Conservation (phyloP, 1,140 invertebrate species). For the Stegodyphus mimosarum region DNA sequence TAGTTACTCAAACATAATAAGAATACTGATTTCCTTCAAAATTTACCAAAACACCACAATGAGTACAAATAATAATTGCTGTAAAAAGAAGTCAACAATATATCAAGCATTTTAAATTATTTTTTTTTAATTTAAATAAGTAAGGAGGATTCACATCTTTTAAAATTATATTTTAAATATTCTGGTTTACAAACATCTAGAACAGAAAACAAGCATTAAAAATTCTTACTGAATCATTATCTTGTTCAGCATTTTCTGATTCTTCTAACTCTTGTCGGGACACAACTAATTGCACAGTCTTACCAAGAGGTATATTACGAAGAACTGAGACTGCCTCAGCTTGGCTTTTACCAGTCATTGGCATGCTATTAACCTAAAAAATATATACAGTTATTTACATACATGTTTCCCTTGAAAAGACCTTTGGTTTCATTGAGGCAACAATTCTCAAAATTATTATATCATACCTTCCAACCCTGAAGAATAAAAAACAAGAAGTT, state of each 20-base stretch:
- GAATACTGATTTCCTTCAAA: too few species aligned
- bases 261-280: constrained; percentile 79
- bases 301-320: constrained; percentile 82
- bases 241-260: constrained; percentile 19
- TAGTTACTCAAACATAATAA: too few species aligned
- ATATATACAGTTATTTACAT: background rate
- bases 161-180: too few species aligned
- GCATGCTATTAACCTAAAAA: constrained; percentile 78
- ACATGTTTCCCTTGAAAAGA: background rate
- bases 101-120: too few species aligned
- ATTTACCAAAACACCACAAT: too few species aligned
- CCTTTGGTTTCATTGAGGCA: too few species aligned
- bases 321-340: constrained; percentile 89
- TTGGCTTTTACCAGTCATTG: constrained; percentile 93
- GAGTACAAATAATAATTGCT: too few species aligned
- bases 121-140: too few species aligned
- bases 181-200: background rate
- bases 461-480: background rate
- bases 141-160: too few species aligned
- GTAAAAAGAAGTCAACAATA: too few species aligned
- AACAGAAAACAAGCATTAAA: background rate
- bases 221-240: constrained; percentile 32
- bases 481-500: background rate
- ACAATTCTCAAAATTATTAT: background rate
- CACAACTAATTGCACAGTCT: constrained; percentile 86